Evolutionary conservation across 2,113 vertebrate genomes (phyloP), one percentile per base, ranked within the genome.

Genomic region (Lampris incognitus): DNA sequence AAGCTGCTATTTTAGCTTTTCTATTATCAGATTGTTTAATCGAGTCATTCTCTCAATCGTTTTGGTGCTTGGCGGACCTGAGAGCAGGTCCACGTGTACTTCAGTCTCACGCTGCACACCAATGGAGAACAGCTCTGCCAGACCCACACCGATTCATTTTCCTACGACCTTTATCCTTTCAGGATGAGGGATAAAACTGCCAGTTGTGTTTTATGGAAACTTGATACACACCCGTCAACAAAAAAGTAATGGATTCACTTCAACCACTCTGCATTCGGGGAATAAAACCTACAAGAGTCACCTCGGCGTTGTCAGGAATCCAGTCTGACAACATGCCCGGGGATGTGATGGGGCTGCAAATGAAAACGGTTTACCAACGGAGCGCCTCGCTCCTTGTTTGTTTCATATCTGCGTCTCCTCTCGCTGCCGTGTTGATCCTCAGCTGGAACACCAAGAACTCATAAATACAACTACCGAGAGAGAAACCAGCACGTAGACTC

Each of bases 201-300:
- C 44, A 46, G 44, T 46, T 46, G 44, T 7, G 4, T 11, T 54
- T 54, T 54, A 54, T 54, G 51, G 51, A 54, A 54, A 13, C 10
- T 54, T 13, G 13, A n/a, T 54, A 13, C n/a, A 54, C 11, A 54
- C 5, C 51, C 51, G 5, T 13, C n/a, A 13, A 11, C 8, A 13
- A 54, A 54, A 54, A 54, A 54, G 1, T 54, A 54, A 54, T 54
- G 51, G 51, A 54, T 13, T 54, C 51, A 54, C 9, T 13, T n/a
- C n/a, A 24, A 63, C 9, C 61, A n/a, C 6, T 51, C 49, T 78
- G 58, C 66, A 48, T 8, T 42, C 50, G 76, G 39, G 50, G 41
- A 63, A 63, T 36, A 63, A 63, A 46, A 46, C 41, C 10, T 37
- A 38, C 9, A 41, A 11, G 9, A 8, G 9, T 62, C 9, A 62